phyloP scores from a whole-genome alignment of 2,888 invertebrate genomes.

The Autographa gamma region DNA sequence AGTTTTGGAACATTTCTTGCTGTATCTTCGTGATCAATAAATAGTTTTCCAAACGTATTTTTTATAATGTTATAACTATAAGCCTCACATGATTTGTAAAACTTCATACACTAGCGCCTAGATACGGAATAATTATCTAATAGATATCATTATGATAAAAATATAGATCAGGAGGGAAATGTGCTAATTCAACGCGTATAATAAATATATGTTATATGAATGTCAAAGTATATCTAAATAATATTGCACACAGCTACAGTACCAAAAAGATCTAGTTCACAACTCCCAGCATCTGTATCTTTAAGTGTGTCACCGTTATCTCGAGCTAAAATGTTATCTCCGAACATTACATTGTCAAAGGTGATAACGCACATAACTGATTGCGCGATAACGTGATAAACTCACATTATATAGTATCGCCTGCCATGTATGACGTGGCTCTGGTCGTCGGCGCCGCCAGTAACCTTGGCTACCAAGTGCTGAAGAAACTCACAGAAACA shows the following conservation, averaged over 20 bases:
- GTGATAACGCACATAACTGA: slow-evolving; percentile 78
- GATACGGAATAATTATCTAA: neutral
- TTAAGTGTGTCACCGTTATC: slow-evolving; percentile 65
- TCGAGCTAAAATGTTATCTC: slow-evolving; percentile 64
- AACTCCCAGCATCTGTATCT: slow-evolving; percentile 68
- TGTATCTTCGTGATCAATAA: slow-evolving; percentile 1
- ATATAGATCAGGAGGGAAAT: neutral
- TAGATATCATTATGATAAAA: neutral
- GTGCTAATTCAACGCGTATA: too few species aligned
- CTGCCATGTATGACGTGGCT: slow-evolving; percentile 82
- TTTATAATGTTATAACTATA: neutral
- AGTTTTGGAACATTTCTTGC: neutral
- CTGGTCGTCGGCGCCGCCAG: slow-evolving; percentile 82
- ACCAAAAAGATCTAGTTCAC: slow-evolving; percentile 9
- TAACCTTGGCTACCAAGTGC: slow-evolving; percentile 83
- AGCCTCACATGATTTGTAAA: neutral
- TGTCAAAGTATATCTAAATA: neutral
- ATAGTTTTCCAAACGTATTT: neutral
- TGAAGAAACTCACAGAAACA: slow-evolving; percentile 74
- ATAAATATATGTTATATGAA: too few species aligned
- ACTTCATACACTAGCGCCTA: neutral
- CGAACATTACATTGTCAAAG: slow-evolving; percentile 67
- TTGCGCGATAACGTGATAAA: slow-evolving; percentile 80
- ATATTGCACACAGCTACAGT: neutral
- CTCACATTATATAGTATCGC: slow-evolving; percentile 67